Conservation (phyloP, 2,797 vertebrate species). For the Alcedo atthis region DNA sequence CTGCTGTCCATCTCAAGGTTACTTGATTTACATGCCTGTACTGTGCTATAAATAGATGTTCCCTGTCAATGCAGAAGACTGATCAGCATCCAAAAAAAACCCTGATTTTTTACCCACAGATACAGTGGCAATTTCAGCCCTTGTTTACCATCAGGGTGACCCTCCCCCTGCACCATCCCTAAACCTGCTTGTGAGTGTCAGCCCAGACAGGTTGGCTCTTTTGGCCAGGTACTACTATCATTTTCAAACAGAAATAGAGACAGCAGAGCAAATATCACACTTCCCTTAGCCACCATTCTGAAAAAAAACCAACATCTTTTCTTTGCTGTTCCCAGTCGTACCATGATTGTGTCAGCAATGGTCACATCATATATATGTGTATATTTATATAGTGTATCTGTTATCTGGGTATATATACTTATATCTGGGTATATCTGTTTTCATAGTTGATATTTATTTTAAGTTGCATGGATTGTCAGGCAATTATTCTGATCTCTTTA, state of each 20-base stretch:
- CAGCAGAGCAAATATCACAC: neutral
- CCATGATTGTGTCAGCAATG: neutral
- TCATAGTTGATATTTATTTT: neutral
- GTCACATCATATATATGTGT: no score
- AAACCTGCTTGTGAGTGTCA: neutral
- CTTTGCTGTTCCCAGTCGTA: neutral
- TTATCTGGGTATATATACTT: neutral
- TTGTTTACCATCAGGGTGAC: fast-evolving
- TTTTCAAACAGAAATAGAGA: neutral
- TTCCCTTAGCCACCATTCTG: neutral
- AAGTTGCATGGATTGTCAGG: neutral
- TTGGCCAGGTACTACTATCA: neutral
- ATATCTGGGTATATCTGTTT: neutral
- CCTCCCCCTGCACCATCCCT: neutral
- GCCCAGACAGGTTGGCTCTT: neutral
- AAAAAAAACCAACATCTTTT: neutral
- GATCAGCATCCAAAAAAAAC: neutral
- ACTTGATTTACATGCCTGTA: neutral
- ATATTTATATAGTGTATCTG: neutral
- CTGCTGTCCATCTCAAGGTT: neutral
- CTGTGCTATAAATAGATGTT: neutral
- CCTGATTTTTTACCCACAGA: neutral
- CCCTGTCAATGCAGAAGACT: neutral
- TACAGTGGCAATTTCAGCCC: neutral
- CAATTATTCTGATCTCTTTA: neutral